These are phyloP conservation scores for Andrena hattorfiana DNA, from an alignment of 2,888 invertebrate genomes.

Conservation along the genomic window DNA sequence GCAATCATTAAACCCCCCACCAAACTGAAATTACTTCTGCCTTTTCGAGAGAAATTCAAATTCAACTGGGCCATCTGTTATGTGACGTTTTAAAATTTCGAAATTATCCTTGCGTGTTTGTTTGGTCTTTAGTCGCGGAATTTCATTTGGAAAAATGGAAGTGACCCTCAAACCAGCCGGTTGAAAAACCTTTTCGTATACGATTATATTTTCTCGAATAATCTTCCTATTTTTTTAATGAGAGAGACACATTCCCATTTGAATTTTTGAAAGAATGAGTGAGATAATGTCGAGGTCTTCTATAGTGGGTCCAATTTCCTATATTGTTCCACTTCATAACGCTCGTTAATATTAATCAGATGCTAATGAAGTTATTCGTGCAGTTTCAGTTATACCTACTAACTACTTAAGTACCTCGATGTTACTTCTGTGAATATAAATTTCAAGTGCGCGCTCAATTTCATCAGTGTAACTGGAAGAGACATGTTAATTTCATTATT, in stretches of 20 bases:
- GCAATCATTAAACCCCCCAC: background rate
- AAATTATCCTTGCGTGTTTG: background rate
- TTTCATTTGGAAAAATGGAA: background rate
- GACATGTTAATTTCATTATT: constrained; percentile 45
- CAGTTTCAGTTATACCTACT: background rate
- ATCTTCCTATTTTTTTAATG: background rate
- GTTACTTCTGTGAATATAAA: constrained; percentile 1
- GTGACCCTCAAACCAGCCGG: background rate
- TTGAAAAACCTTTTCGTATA: background rate
- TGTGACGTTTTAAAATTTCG: background rate
- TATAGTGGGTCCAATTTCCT: too few species aligned
- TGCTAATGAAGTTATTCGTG: too few species aligned
- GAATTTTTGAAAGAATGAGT: background rate
- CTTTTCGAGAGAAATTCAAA: too few species aligned
- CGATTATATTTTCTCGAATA: background rate
- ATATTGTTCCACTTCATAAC: too few species aligned
- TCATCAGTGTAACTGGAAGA: background rate
- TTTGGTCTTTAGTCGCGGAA: background rate
- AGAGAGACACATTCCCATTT: background rate
- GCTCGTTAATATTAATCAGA: too few species aligned
- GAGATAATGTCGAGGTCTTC: background rate
- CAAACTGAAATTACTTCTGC: background rate
- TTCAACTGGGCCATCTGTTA: background rate
- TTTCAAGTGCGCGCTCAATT: background rate
- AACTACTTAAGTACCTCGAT: background rate